Conservation (phyloP, 2,113 vertebrate genomes). For the Rhodinocichla rosea region DNA sequence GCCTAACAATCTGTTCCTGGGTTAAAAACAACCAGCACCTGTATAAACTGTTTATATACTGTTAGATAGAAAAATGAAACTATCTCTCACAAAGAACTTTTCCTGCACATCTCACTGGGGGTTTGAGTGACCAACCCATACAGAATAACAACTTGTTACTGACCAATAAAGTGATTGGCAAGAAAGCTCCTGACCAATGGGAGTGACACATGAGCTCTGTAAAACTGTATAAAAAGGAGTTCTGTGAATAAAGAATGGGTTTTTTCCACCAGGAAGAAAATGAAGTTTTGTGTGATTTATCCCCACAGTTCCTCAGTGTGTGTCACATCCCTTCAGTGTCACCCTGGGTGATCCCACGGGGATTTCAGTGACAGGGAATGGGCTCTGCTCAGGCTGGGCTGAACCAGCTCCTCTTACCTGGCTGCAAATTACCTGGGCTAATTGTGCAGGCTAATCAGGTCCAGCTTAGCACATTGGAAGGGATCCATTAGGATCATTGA, state of each 20-base stretch:
- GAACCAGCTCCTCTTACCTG: neutral
- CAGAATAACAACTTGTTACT: neutral
- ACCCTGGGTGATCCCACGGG: neutral
- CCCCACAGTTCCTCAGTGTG: neutral
- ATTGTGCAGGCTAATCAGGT: neutral
- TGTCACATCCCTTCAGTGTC: neutral
- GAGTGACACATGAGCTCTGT: neutral
- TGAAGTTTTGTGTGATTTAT: neutral
- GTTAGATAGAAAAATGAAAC: neutral
- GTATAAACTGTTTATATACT: neutral
- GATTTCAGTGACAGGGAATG: neutral
- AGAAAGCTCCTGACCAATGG: neutral
- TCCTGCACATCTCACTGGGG: accelerated
- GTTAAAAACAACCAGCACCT: neutral
- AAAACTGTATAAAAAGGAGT: neutral
- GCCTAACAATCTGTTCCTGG: neutral
- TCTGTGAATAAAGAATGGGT: neutral
- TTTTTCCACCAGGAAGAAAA: neutral
- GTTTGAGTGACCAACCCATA: neutral
- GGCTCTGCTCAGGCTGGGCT: neutral
- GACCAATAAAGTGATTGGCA: neutral
- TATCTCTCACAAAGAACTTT: neutral
- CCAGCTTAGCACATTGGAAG: neutral
- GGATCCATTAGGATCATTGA: neutral
- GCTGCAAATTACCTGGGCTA: neutral